A percentile compares a stretch with the other conserved stretches of the same genome.
Evolutionary conservation across 2,113 vertebrate genomes (phyloP).

Genomic region (Enhydra lutris): DNA sequence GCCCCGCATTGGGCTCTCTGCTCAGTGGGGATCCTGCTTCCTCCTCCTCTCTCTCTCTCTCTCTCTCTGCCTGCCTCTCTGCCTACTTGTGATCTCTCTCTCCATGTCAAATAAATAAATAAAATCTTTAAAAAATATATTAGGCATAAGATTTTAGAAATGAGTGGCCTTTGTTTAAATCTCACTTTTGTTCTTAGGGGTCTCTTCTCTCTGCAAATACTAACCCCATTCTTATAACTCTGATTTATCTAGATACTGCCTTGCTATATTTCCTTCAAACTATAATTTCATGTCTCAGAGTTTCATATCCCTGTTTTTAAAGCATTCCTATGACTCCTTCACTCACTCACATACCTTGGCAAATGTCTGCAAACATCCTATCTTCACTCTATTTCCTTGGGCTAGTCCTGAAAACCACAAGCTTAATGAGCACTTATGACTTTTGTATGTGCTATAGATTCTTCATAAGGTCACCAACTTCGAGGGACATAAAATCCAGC

Average conservation of each 20-base stretch:
- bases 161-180: background rate
- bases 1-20: no score
- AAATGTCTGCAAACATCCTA: background rate
- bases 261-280: background rate
- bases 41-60: no score
- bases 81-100: no score
- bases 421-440: background rate
- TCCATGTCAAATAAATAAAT: no score
- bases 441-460: background rate
- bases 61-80: no score
- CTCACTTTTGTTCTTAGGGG: background rate
- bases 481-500: background rate
- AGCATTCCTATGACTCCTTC: background rate
- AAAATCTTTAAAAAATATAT: no score
- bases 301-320: background rate
- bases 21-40: no score
- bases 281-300: background rate
- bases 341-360: background rate
- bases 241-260: background rate
- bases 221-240: background rate
- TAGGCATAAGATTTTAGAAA: background rate
- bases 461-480: background rate
- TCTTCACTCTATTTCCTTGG: background rate
- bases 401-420: background rate
- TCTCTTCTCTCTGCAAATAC: background rate